phyloP scores from a whole-genome alignment of 1,140 invertebrate genomes.

The Gryllus bimaculatus region DNA sequence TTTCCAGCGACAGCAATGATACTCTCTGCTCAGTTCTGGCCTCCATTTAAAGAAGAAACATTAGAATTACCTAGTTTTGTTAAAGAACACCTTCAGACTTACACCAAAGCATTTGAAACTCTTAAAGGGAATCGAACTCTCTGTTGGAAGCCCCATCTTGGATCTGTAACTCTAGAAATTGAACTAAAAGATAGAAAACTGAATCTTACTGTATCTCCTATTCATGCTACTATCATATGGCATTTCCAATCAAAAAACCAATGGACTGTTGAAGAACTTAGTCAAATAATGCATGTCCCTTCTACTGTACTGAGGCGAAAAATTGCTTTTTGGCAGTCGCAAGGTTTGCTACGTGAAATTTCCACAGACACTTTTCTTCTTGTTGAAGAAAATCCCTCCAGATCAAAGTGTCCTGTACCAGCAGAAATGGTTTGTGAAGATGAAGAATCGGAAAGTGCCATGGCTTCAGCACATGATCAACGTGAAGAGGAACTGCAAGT shows the following conservation, averaged over 20 bases:
- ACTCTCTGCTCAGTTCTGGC: conserved; percentile 98
- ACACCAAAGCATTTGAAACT: conserved; percentile 84
- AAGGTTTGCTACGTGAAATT: conserved; percentile 67
- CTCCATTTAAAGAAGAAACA: conserved; percentile 88
- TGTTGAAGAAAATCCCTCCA: conserved; percentile 55
- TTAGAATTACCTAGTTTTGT: conserved; percentile 75
- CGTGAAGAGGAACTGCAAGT: conserved; percentile 86
- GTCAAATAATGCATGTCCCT: conserved; percentile 73
- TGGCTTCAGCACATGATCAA: conserved; percentile 87
- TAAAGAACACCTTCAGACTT: conserved; percentile 71
- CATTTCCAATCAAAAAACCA: conserved; percentile 83
- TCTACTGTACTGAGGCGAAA: conserved; percentile 70
- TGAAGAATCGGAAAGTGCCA: conserved; percentile 83
- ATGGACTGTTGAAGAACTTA: conserved; percentile 78
- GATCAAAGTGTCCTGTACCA: conserved; percentile 37
- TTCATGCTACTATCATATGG: conserved; percentile 89
- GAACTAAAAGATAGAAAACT: conserved; percentile 76
- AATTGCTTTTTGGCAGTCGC: conserved; percentile 85
- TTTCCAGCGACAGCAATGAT: conserved; percentile 76
- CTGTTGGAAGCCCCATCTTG: conserved; percentile 88
- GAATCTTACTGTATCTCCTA: conserved; percentile 78
- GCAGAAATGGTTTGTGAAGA: conserved; percentile 73
- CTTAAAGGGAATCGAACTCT: conserved; percentile 91
- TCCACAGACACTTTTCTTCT: conserved; percentile 64
- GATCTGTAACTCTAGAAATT: conserved; percentile 83